phyloP scores from a whole-genome alignment of 2,113 vertebrate species.

The Tor tambroides region DNA sequence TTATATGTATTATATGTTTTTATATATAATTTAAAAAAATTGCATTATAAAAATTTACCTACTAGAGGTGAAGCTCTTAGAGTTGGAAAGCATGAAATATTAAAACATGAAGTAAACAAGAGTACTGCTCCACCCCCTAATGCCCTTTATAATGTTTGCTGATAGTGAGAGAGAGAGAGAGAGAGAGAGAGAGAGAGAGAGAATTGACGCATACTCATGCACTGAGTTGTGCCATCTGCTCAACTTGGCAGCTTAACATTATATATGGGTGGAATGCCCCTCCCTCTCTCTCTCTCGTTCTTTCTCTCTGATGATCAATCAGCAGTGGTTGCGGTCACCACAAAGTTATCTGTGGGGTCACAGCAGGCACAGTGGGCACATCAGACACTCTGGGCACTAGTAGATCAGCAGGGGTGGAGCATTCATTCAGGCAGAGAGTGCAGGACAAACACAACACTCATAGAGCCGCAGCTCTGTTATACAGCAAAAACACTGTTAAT shows the following conservation, averaged over 20 bases:
- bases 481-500: background rate
- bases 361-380: slow-evolving; percentile 28
- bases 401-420: background rate
- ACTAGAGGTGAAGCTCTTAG: background rate
- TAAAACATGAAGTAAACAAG: background rate
- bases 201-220: slow-evolving; percentile 13
- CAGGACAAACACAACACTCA: background rate
- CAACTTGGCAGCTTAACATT: slow-evolving; percentile 52
- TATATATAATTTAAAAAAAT: too few relatives aligned
- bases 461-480: background rate
- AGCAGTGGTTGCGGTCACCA: slow-evolving; percentile 34
- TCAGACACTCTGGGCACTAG: slow-evolving; percentile 21
- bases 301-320: slow-evolving; percentile 53
- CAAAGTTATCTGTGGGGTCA: slow-evolving; percentile 43
- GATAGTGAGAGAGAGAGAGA: slow-evolving; percentile 20
- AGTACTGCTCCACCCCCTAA: background rate
- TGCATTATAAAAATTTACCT: background rate
- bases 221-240: slow-evolving; percentile 52
- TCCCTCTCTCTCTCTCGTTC: slow-evolving; percentile 8
- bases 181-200: slow-evolving; percentile 11
- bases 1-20: too few relatives aligned
- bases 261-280: slow-evolving; percentile 32
- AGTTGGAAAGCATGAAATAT: slow-evolving; percentile 8
- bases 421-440: background rate
- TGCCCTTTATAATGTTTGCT: slow-evolving; percentile 30